phyloP scores from a whole-genome alignment of 2,888 invertebrate genomes.

The Drosophila merina region DNA sequence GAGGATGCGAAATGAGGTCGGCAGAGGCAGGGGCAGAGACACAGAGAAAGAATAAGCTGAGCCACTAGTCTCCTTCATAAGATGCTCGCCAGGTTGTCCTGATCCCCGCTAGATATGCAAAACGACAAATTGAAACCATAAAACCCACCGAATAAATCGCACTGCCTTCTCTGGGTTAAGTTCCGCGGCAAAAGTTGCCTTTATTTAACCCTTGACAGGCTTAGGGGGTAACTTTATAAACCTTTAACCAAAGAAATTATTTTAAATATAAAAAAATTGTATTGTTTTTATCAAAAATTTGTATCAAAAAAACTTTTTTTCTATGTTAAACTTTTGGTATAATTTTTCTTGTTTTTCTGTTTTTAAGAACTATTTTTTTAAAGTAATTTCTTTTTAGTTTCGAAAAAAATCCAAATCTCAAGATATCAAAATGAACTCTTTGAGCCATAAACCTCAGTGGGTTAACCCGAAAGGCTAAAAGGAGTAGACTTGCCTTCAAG shows the following conservation, averaged over 20 bases:
- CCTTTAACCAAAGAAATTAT: too few species aligned
- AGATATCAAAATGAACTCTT: too few species aligned
- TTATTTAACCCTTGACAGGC: background rate
- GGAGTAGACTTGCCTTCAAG: background rate
- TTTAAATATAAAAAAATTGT: background rate
- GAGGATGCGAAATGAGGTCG: constrained; percentile 30
- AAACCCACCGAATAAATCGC: background rate
- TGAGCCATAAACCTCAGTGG: background rate
- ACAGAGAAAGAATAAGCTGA: background rate
- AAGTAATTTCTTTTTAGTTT: too few species aligned
- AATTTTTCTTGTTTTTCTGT: too few species aligned
- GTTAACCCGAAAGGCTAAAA: constrained; percentile 4
- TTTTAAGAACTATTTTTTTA: too few species aligned
- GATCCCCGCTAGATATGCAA: constrained; percentile 18
- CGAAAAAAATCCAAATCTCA: too few species aligned
- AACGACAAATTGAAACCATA: constrained; percentile 22
- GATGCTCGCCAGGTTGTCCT: background rate
- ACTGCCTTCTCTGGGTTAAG: background rate
- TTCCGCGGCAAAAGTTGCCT: background rate
- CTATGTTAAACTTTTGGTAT: too few species aligned
- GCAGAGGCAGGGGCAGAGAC: background rate
- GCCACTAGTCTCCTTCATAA: background rate
- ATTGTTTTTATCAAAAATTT: too few species aligned
- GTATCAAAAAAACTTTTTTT: too few species aligned
- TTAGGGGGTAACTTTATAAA: background rate